These are phyloP conservation scores for Actenoides lindsayi DNA, from an alignment of 2,113 vertebrate species.

Conservation along the genomic window DNA sequence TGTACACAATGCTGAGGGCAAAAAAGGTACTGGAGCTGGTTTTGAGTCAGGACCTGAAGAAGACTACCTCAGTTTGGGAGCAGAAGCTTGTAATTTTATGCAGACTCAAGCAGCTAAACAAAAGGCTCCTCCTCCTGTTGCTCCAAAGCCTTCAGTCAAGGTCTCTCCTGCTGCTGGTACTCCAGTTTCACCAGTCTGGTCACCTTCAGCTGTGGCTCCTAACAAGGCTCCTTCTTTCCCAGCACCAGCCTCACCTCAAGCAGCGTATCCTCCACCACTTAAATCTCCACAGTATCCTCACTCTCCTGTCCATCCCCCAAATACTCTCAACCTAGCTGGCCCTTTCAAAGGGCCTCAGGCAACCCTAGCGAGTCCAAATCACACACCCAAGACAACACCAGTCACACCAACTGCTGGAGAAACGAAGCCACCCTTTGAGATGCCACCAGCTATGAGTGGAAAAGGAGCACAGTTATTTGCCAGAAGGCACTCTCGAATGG, in stretches of 20 bases:
- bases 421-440: constrained; percentile 82
- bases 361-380: constrained; percentile 72
- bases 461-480: constrained; percentile 97
- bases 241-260: constrained; percentile 76
- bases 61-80: constrained; percentile 97
- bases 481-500: constrained; percentile 95
- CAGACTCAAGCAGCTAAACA: constrained; percentile 84
- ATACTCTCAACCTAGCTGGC: constrained; percentile 69
- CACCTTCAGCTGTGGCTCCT: constrained; percentile 72
- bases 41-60: constrained; percentile 94
- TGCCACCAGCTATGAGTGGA: constrained; percentile 86
- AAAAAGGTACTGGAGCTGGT: constrained; percentile 75
- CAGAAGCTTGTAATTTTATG: constrained; percentile 98
- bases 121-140: constrained; percentile 94
- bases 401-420: constrained; percentile 74
- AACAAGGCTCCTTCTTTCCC: constrained; percentile 81
- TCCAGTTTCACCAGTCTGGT: constrained; percentile 85
- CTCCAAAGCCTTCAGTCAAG: constrained; percentile 90
- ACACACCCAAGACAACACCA: constrained; percentile 75
- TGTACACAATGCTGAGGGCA: constrained; percentile 85
- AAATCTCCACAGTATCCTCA: constrained; percentile 77
- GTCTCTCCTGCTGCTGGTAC: constrained; percentile 72
- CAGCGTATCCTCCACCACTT: constrained; percentile 67
- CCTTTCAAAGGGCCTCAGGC: constrained; percentile 79
- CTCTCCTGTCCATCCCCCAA: constrained; percentile 74